These are phyloP conservation scores for Apteryx owenii DNA, from an alignment of 2,113 vertebrate species.

Conservation along the genomic window DNA sequence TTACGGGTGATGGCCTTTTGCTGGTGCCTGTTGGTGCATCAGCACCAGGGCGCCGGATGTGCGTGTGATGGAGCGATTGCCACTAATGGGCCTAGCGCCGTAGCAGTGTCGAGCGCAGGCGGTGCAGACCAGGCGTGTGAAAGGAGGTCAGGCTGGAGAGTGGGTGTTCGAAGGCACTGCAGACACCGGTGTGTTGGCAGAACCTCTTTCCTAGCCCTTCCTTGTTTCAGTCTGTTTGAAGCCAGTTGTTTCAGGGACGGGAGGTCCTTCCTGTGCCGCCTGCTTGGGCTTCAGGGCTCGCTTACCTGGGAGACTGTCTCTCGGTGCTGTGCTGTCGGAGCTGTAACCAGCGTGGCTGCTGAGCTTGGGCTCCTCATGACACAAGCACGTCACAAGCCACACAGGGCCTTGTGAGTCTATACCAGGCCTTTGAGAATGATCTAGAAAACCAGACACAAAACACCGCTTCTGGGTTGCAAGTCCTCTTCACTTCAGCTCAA, in stretches of 20 bases:
- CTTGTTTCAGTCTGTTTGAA: background rate
- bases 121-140: background rate
- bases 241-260: background rate
- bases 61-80: accelerated
- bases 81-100: accelerated
- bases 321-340: background rate
- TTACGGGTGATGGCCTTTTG: background rate
- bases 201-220: too few species aligned
- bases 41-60: accelerated
- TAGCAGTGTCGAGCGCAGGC: background rate
- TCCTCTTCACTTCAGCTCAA: background rate
- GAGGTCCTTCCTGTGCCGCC: too few species aligned
- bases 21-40: background rate
- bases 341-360: background rate
- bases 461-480: background rate
- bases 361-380: background rate
- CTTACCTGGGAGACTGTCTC: background rate
- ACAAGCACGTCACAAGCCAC: background rate
- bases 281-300: background rate
- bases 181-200: background rate
- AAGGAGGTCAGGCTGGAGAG: background rate
- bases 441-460: background rate
- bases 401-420: accelerated
- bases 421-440: background rate
- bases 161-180: background rate